These are phyloP conservation scores for Lacerta agilis DNA, from an alignment of 2,797 vertebrate species.

Conservation along the genomic window DNA sequence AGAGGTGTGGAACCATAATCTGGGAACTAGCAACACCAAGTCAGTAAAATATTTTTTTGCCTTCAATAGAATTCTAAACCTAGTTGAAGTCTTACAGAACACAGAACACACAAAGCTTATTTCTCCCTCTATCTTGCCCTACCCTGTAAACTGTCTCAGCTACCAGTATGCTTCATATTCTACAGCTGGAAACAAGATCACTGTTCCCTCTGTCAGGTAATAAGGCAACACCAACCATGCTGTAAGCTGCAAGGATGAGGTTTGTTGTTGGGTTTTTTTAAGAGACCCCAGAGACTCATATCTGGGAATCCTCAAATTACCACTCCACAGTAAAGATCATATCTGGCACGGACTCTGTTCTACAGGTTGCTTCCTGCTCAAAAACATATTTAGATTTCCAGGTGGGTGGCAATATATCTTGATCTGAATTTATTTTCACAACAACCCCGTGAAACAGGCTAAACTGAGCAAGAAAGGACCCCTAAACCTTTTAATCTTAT, in stretches of 20 bases:
- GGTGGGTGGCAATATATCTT: background rate
- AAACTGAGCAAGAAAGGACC: background rate
- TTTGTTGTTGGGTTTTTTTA: no score
- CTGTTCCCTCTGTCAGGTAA: background rate
- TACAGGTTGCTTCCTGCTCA: background rate
- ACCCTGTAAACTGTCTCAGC: background rate
- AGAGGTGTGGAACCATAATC: background rate
- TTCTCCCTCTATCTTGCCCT: background rate
- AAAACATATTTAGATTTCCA: background rate
- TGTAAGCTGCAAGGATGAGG: background rate
- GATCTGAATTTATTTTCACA: background rate
- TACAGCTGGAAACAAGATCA: background rate
- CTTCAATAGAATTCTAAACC: background rate
- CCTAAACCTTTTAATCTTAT: background rate
- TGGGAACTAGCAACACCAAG: no score
- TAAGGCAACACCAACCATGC: background rate
- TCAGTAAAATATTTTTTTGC: background rate
- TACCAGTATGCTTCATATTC: background rate
- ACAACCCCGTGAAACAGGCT: background rate
- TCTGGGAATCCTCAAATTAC: background rate
- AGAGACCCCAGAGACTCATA: background rate
- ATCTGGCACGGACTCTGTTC: background rate
- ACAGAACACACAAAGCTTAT: background rate
- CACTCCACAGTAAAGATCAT: background rate
- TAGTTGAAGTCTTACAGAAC: background rate